phyloP scores from a whole-genome alignment of 2,113 vertebrate species.

The Tetrax tetrax region DNA sequence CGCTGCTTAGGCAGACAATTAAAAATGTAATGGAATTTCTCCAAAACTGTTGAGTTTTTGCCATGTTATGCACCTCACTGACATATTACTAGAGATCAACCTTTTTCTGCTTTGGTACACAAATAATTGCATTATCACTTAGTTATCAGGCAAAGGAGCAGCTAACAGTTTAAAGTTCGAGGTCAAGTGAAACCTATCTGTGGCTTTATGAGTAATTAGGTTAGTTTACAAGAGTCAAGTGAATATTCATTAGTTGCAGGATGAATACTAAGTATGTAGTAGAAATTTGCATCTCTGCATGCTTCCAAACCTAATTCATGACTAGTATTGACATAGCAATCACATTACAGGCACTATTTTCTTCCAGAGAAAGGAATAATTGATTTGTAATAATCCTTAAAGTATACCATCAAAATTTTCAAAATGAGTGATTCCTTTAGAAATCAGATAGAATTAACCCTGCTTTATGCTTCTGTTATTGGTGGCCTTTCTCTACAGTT shows the following conservation, averaged over 20 bases:
- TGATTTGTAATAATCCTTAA: conserved; percentile 44
- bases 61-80: background rate
- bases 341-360: background rate
- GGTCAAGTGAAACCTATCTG: conserved; percentile 69
- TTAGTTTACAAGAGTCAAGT: conserved; percentile 66
- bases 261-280: conserved; percentile 53
- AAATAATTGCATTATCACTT: conserved; percentile 58
- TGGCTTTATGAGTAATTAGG: conserved; percentile 71
- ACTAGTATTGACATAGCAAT: conserved; percentile 58
- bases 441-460: background rate
- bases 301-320: conserved; percentile 44
- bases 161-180: conserved; percentile 64
- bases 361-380: background rate
- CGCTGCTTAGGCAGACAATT: background rate
- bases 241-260: conserved; percentile 69
- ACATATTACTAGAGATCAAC: conserved; percentile 7
- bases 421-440: background rate
- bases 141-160: conserved; percentile 48
- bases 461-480: background rate
- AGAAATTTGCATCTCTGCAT: conserved; percentile 51
- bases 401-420: background rate
- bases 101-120: conserved; percentile 36
- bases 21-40: conserved; percentile 34
- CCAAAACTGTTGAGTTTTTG: conserved; percentile 25
- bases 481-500: background rate